These are phyloP conservation scores for Poecilia latipinna DNA, from an alignment of 2,113 vertebrate genomes.

Conservation along the genomic window DNA sequence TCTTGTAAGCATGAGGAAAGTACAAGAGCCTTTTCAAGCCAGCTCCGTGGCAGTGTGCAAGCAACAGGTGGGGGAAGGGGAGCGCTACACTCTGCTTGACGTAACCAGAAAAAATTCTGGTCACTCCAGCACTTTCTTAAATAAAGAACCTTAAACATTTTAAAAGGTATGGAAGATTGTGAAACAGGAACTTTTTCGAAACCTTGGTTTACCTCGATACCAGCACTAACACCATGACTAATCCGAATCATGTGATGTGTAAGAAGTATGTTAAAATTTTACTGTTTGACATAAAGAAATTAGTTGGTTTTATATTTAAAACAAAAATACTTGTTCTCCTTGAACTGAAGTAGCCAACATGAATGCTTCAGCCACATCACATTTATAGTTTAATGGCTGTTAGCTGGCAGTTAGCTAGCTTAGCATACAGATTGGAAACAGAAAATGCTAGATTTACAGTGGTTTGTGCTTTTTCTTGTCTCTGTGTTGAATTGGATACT, in stretches of 20 bases:
- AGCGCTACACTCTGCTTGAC: too few relatives aligned
- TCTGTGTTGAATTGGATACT: neutral
- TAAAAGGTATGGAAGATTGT: too few relatives aligned
- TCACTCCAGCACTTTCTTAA: neutral
- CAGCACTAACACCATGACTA: too few relatives aligned
- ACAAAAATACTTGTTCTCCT: too few relatives aligned
- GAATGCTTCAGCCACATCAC: too few relatives aligned
- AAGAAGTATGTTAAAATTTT: too few relatives aligned
- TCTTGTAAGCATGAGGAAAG: neutral
- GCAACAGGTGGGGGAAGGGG: neutral
- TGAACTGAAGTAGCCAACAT: too few relatives aligned
- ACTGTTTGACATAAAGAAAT: neutral
- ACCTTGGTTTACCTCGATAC: too few relatives aligned
- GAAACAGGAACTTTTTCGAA: too few relatives aligned
- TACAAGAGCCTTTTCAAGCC: neutral
- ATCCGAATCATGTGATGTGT: too few relatives aligned
- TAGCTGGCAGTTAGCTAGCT: neutral
- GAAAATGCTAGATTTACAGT: neutral
- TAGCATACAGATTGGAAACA: neutral
- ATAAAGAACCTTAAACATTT: too few relatives aligned
- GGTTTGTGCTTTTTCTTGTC: neutral
- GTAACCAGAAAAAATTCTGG: neutral
- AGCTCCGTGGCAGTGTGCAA: neutral
- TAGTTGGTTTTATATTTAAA: neutral
- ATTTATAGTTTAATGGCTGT: neutral